Evolutionary conservation across 2,888 invertebrate genomes (phyloP).

Genomic region (Chelonus formosanus): DNA sequence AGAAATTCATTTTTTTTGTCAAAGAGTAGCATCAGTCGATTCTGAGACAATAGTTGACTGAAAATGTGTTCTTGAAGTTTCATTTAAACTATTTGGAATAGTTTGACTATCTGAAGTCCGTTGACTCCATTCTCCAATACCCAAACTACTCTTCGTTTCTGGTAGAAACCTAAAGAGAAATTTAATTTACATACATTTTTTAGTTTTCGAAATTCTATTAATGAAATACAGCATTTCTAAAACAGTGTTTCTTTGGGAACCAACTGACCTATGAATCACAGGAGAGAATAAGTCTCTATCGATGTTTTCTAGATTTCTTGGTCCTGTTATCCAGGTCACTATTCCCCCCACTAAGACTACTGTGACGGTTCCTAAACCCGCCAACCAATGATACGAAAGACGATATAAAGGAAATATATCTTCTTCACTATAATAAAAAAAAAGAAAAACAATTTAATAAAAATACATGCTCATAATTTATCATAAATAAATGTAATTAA

Average conservation of each 20-base stretch:
- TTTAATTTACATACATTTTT: not conserved
- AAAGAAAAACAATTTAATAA: constrained; percentile 7
- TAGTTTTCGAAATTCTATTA: not conserved
- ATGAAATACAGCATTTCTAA: constrained; percentile 12
- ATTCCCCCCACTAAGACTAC: constrained; percentile 76
- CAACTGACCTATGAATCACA: constrained; percentile 67
- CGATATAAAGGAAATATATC: constrained; percentile 78
- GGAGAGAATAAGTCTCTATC: constrained; percentile 72
- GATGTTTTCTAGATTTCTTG: constrained; percentile 66
- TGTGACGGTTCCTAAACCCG: constrained; percentile 75
- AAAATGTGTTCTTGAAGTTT: constrained; percentile 26
- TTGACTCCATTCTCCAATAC: constrained; percentile 32
- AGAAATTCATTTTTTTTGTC: too few species aligned
- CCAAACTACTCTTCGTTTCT: constrained; percentile 41
- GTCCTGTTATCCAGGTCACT: constrained; percentile 71
- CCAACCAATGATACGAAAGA: constrained; percentile 84
- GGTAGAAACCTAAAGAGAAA: constrained; percentile 51
- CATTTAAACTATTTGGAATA: constrained; percentile 29
- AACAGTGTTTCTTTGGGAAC: not conserved
- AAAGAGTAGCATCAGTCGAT: too few species aligned
- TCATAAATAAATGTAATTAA: not conserved
- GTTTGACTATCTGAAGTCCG: constrained; percentile 27
- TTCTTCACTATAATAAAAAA: constrained; percentile 55
- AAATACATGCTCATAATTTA: constrained; percentile 34
- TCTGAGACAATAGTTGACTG: too few species aligned